Evolutionary conservation across 1,140 invertebrate species (phyloP).

Genomic region (Ooceraea biroi): DNA sequence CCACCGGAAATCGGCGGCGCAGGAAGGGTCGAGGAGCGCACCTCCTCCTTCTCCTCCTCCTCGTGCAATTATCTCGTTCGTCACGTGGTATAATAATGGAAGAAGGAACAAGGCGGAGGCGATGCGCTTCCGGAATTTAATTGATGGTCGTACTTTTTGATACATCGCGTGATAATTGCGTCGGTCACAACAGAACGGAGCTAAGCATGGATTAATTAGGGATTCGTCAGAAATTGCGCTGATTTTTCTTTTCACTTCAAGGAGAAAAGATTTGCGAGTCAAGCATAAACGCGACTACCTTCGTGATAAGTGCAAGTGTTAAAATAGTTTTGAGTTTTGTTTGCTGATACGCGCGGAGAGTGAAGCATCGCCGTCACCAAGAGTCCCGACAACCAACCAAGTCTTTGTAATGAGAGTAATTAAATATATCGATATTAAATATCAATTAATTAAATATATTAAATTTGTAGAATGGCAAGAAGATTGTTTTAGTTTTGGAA

Average conservation of each 20-base stretch:
- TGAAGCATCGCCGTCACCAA: not conserved
- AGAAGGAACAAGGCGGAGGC: constrained; percentile 37
- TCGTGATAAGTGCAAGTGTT: not conserved
- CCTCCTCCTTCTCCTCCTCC: not conserved
- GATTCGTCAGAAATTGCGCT: constrained; percentile 27
- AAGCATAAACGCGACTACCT: not conserved
- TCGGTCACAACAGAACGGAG: not conserved
- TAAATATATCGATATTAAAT: no score
- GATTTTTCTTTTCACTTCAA: not conserved
- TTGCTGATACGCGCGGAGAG: not conserved
- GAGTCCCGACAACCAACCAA: not conserved
- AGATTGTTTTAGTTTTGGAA: no score
- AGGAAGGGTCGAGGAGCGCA: constrained; percentile 5
- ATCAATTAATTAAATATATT: no score
- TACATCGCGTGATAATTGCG: constrained; percentile 7
- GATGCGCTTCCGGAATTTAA: constrained; percentile 68
- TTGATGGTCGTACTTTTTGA: constrained; percentile 18
- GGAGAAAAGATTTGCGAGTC: not conserved
- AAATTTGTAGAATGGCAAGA: no score
- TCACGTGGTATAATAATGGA: constrained; percentile 60
- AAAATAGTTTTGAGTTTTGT: no score
- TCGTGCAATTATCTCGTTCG: constrained; percentile 72
- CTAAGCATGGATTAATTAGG: constrained; percentile 54
- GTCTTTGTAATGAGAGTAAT: not conserved
- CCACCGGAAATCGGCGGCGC: constrained; percentile 23